Evolutionary conservation across 2,797 vertebrate species (phyloP).

Genomic region (Euphonia xanthogaster): DNA sequence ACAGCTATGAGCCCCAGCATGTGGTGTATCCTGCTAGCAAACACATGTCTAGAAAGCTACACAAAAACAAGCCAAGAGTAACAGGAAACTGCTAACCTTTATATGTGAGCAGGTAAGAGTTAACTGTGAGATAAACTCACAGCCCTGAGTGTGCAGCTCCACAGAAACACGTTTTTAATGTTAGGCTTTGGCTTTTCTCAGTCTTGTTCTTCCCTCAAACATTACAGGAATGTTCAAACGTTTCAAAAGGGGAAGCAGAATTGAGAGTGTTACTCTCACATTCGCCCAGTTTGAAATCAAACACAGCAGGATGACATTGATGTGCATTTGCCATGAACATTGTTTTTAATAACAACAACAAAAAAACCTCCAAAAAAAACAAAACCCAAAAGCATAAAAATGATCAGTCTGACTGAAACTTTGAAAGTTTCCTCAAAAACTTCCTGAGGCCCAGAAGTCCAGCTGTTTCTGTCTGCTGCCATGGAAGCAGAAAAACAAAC

Average conservation of each 20-base stretch:
- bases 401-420: not conserved
- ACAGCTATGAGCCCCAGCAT: not conserved
- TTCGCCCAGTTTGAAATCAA: not conserved
- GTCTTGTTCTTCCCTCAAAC: not conserved
- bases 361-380: not conserved
- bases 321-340: not conserved
- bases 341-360: not conserved
- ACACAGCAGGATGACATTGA: not conserved
- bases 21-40: not conserved
- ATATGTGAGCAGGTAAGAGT: not conserved
- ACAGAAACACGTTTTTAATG: not conserved
- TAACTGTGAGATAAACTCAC: not conserved
- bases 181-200: not conserved
- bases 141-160: not conserved
- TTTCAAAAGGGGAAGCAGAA: not conserved
- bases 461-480: not conserved
- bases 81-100: not conserved
- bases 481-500: not conserved
- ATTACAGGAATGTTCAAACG: not conserved
- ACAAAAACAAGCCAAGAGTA: not conserved
- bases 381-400: not conserved
- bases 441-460: not conserved
- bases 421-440: not conserved
- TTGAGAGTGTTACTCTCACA: not conserved
- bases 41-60: not conserved